Conservation (phyloP, 2,888 invertebrate genomes). For the Epinotia brunnichana region DNA sequence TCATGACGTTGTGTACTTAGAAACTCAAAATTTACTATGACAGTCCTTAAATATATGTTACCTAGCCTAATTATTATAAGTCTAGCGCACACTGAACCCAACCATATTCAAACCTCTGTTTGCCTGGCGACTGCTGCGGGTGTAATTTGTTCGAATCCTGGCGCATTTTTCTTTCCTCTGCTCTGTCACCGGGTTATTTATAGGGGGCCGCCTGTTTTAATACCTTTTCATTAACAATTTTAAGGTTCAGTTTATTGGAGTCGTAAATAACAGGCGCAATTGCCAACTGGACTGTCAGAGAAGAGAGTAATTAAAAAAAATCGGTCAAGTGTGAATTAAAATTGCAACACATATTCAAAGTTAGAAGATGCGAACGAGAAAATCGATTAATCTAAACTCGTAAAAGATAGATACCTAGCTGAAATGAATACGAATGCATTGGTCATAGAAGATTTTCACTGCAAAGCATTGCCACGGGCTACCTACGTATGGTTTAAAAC, state of each 20-base stretch:
- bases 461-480: no score
- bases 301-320: conserved; percentile 65
- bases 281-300: conserved; percentile 66
- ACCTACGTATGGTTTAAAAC: no score
- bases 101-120: conserved; percentile 23
- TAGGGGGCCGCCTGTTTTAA: conserved; percentile 79
- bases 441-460: no score
- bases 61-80: not conserved
- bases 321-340: conserved; percentile 43
- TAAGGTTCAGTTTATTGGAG: conserved; percentile 83
- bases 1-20: not conserved
- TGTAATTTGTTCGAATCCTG: conserved; percentile 77
- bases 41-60: not conserved
- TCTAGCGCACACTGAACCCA: not conserved
- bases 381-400: no score
- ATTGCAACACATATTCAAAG: no score
- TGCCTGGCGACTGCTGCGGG: conserved; percentile 48
- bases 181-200: conserved; percentile 80
- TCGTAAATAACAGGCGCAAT: conserved; percentile 80
- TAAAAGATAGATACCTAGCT: no score
- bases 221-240: conserved; percentile 84
- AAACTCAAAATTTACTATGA: not conserved
- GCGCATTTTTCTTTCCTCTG: conserved; percentile 77
- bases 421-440: no score
- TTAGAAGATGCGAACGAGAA: no score